Percentiles rank a stretch among this genome's conserved stretches.
These are phyloP conservation scores for Malacoraja senta DNA, from an alignment of 2,797 vertebrate species.

Conservation along the genomic window DNA sequence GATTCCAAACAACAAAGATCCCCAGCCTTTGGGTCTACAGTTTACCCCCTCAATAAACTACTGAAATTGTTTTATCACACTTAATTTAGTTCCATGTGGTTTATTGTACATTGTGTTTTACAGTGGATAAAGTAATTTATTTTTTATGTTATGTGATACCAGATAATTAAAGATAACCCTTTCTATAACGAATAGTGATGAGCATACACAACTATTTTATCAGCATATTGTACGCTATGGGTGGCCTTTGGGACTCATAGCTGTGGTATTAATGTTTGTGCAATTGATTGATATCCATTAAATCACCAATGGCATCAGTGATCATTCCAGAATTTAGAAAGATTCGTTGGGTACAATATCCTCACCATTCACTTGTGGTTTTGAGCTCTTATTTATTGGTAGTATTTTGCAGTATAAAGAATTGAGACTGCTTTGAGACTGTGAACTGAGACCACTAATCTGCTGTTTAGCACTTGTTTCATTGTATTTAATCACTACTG, in stretches of 20 bases:
- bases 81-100: neutral
- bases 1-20: neutral
- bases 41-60: neutral
- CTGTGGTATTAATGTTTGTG: neutral
- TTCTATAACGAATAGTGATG: neutral
- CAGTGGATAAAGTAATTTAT: neutral
- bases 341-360: neutral
- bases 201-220: neutral
- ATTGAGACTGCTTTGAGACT: neutral
- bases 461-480: too few relatives aligned
- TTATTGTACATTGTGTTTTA: neutral
- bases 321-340: neutral
- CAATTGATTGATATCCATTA: neutral
- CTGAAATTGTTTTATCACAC: neutral
- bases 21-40: neutral
- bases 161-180: neutral
- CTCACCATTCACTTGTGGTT: neutral
- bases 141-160: neutral
- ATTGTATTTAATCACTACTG: too few relatives aligned
- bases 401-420: neutral
- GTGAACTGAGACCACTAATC: too few relatives aligned
- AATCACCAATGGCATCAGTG: neutral
- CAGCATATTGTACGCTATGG: neutral
- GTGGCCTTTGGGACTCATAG: neutral
- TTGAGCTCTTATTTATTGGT: neutral